Evolutionary conservation across 2,888 invertebrate genomes (phyloP), one percentile per base, ranked within the genome.

Genomic region (Pycnomerus fuliginosus): DNA sequence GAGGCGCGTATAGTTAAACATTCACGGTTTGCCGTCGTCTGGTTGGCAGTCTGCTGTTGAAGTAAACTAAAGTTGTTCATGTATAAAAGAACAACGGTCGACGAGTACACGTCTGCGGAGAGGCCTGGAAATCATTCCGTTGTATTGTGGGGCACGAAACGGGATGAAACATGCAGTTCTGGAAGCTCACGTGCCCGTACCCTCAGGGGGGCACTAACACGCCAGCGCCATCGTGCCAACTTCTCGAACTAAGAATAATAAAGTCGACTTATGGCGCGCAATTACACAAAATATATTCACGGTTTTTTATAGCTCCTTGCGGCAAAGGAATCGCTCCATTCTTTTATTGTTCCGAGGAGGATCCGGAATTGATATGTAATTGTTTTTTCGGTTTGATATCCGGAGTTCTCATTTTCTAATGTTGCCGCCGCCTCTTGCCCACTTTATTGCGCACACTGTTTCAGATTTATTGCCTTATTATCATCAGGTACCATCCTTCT

Each of bases 231-330:
- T 65, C 62, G 64, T 61, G 65, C 59, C 58, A 55, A 54, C 64
- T 58, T 55, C 52, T 53, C 58, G 64, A 67, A 66, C 68, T 68
- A 65, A 64, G 67, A 70, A 71, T 70, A 72, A 72, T 72, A 72
- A 72, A 72, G 67, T 68, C 71, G 70, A 71, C 71, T 72, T 71
- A 72, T 70, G 71, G 68, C 56, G 69, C 62, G 67, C 72, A 72
- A 72, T 72, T 72, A 72, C 72, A 71, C 71, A 70, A 71, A 71
- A 72, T 72, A 71, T 71, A 72, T 72, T 72, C 72, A 72, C 71
- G 71, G 70, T 71, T 72, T 72, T 72, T 72, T 72, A 72, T 71
- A 58, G 70, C 69, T 70, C 72, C 72, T 72, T 72, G 72, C 70
- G 72, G 72, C 71, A 58, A 66, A 66, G 62, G 67, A 69, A 69